Percentiles rank a stretch among this genome's conserved stretches.
Evolutionary conservation across 2,113 vertebrate genomes (phyloP).

Genomic region (Bothrops jararaca): DNA sequence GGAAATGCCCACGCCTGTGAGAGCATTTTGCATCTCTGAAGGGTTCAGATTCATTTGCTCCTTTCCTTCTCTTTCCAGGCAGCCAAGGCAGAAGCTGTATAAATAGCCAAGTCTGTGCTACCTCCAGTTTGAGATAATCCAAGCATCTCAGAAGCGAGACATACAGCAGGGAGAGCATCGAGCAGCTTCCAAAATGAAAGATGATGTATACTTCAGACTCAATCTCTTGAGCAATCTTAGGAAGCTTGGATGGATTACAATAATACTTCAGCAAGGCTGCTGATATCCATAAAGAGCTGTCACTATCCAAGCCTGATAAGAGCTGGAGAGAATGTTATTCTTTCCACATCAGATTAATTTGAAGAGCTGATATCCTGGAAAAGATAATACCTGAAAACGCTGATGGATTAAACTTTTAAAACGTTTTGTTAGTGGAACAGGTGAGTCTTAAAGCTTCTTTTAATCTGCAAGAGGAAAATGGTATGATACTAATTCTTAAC

Average conservation of each 20-base stretch:
- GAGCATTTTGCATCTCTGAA: not conserved
- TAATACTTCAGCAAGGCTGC: slow-evolving; percentile 58
- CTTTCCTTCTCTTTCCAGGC: slow-evolving; percentile 22
- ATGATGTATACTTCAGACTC: slow-evolving; percentile 47
- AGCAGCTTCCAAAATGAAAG: slow-evolving; percentile 42
- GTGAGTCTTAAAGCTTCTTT: slow-evolving; percentile 46
- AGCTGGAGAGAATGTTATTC: slow-evolving; percentile 48
- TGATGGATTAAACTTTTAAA: slow-evolving; percentile 40
- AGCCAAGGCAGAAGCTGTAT: slow-evolving; percentile 34
- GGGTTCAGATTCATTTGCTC: slow-evolving; percentile 25
- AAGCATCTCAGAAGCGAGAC: slow-evolving; percentile 29
- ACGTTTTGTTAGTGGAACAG: slow-evolving; percentile 13
- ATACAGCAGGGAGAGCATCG: slow-evolving; percentile 23
- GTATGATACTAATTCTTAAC: not conserved
- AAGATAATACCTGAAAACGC: slow-evolving; percentile 20
- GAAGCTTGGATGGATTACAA: slow-evolving; percentile 50
- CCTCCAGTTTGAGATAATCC: not conserved
- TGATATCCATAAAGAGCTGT: slow-evolving; percentile 49
- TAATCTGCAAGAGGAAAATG: not conserved
- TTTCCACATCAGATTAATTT: slow-evolving; percentile 44
- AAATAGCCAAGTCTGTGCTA: not conserved
- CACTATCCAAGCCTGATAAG: slow-evolving; percentile 46
- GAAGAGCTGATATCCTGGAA: not conserved
- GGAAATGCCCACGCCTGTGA: slow-evolving; percentile 15
- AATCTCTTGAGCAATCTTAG: slow-evolving; percentile 49